Evolutionary conservation across 2,113 vertebrate genomes (phyloP).

Genomic region (Cryptoleucopteryx plumbea): DNA sequence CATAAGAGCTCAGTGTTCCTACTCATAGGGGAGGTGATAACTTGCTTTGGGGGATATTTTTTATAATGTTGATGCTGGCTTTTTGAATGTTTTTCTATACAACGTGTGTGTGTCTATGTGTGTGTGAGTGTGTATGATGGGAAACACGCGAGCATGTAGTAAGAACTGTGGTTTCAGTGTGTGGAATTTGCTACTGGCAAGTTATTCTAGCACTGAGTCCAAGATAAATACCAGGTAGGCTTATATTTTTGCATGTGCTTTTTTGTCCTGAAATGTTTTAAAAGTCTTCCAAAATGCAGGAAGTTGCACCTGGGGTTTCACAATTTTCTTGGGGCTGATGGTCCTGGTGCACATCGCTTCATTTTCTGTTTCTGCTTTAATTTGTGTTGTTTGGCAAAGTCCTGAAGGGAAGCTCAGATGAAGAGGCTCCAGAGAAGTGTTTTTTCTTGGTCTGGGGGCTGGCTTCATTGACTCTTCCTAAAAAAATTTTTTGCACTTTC

Average conservation of each 20-base stretch:
- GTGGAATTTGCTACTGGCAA: constrained; percentile 71
- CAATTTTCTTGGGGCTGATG: background rate
- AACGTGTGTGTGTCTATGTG: constrained; percentile 10
- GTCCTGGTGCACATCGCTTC: background rate
- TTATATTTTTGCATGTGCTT: constrained; percentile 40
- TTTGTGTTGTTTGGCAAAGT: background rate
- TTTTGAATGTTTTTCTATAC: constrained; percentile 63
- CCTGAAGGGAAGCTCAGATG: background rate
- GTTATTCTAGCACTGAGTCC: constrained; percentile 54
- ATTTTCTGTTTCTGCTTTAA: background rate
- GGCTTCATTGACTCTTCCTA: background rate
- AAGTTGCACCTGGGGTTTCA: constrained; percentile 58
- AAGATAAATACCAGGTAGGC: constrained; percentile 62
- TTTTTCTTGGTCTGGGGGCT: background rate
- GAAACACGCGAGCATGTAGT: constrained; percentile 32
- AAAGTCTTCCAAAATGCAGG: constrained; percentile 38
- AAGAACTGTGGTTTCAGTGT: constrained; percentile 55
- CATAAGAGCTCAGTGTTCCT: constrained; percentile 61
- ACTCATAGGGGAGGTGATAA: constrained; percentile 43
- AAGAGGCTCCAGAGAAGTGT: background rate
- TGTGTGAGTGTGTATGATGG: constrained; percentile 47
- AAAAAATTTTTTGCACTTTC: background rate
- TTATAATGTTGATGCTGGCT: constrained; percentile 69
- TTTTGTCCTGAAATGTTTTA: constrained; percentile 57
- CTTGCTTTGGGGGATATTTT: constrained; percentile 62